phyloP scores from a whole-genome alignment of 2,113 vertebrate species.

The Heterotis niloticus region DNA sequence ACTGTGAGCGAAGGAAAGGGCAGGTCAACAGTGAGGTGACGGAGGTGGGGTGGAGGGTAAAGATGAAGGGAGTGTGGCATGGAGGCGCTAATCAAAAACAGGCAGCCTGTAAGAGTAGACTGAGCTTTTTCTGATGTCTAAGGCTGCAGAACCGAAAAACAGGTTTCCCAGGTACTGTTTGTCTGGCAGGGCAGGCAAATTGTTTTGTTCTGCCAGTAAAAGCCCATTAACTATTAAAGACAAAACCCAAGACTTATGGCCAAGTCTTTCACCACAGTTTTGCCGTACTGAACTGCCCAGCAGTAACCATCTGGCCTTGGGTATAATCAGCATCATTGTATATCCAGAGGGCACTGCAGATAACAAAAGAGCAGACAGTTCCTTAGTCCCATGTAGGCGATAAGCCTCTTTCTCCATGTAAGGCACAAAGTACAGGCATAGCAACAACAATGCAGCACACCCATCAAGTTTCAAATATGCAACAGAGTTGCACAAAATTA shows the following conservation, averaged over 20 bases:
- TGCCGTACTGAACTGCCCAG: not conserved
- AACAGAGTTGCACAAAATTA: not conserved
- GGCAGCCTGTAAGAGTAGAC: not conserved
- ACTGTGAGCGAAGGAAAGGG: not conserved
- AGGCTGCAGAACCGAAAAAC: not conserved
- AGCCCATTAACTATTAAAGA: not conserved
- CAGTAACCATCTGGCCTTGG: not conserved
- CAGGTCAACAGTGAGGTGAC: not conserved
- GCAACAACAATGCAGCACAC: not conserved
- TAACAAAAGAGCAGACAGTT: not conserved
- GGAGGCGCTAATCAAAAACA: not conserved
- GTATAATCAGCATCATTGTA: slow-evolving; percentile 5
- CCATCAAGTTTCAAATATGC: not conserved
- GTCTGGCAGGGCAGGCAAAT: not conserved
- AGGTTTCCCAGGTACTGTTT: not conserved
- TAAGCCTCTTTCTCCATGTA: not conserved
- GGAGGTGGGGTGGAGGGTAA: too few species aligned
- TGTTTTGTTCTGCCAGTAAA: not conserved
- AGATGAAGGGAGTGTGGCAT: too few species aligned
- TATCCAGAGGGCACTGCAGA: not conserved
- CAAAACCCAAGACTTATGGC: not conserved
- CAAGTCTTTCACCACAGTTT: not conserved
- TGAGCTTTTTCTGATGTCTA: not conserved
- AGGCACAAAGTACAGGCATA: not conserved
- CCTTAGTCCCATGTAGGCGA: not conserved